A percentile compares a stretch with the other conserved stretches of the same genome.
Evolutionary conservation across 1,140 invertebrate species (phyloP).

Genomic region (Drosophila teissieri): DNA sequence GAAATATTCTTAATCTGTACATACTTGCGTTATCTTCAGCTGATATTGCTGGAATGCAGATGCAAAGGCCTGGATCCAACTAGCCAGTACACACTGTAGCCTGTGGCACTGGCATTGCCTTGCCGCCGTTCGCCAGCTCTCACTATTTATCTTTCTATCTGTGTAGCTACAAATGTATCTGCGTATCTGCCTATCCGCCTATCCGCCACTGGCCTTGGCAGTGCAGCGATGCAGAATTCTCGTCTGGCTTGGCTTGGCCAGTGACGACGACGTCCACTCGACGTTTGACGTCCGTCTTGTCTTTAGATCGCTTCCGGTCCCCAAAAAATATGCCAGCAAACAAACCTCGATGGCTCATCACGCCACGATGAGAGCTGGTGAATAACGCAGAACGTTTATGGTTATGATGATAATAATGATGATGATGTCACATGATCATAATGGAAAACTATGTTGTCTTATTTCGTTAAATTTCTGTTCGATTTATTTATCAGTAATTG

Average conservation of each 20-base stretch:
- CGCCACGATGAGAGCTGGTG: slow-evolving; percentile 30
- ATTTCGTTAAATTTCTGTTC: slow-evolving; percentile 64
- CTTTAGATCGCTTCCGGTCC: slow-evolving; percentile 10
- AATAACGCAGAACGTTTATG: slow-evolving; percentile 13
- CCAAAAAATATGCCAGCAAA: not conserved
- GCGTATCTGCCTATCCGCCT: not conserved
- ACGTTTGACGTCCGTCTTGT: not conserved
- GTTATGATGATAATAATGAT: slow-evolving; percentile 15
- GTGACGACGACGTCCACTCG: not conserved
- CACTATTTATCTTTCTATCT: slow-evolving; percentile 6
- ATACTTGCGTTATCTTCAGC: not conserved
- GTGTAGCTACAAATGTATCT: slow-evolving; percentile 9
- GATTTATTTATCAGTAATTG: slow-evolving; percentile 67
- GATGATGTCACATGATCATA: slow-evolving; percentile 71
- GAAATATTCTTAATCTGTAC: not conserved
- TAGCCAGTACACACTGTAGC: not conserved
- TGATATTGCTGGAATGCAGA: not conserved
- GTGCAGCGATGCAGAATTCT: slow-evolving; percentile 51
- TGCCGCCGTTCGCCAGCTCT: not conserved
- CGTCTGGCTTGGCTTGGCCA: slow-evolving; percentile 24
- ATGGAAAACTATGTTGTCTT: slow-evolving; percentile 53
- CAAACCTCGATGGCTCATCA: slow-evolving; percentile 50
- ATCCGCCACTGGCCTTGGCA: slow-evolving; percentile 27
- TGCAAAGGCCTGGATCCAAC: not conserved
- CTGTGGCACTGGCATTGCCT: not conserved